phyloP scores from a whole-genome alignment of 2,888 invertebrate species.

The Epistrophe grossulariae region DNA sequence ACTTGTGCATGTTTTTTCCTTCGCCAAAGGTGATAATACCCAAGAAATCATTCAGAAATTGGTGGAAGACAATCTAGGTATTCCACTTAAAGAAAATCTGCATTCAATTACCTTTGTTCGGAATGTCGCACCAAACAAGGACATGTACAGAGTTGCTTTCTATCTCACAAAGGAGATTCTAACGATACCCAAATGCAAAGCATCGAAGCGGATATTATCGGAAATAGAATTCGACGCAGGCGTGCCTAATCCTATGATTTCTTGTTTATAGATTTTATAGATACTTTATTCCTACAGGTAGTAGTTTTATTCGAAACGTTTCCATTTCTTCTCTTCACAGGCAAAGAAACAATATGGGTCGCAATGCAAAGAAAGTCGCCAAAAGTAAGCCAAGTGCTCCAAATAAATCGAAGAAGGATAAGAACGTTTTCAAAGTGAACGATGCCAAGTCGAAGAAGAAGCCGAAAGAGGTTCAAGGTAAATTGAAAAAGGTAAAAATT shows the following conservation, averaged over 20 bases:
- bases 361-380: conserved; percentile 76
- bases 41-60: conserved; percentile 86
- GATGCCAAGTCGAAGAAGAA: conserved; percentile 81
- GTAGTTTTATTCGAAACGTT: conserved; percentile 20
- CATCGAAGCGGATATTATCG: conserved; percentile 59
- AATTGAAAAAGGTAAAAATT: conserved; percentile 81
- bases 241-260: conserved; percentile 56
- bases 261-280: conserved; percentile 51
- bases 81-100: conserved; percentile 85
- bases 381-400: conserved; percentile 76
- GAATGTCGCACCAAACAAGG: conserved; percentile 97
- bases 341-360: conserved; percentile 79
- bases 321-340: conserved; percentile 31
- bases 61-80: conserved; percentile 87
- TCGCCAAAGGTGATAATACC: conserved; percentile 88
- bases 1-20: conserved; percentile 94
- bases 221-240: conserved; percentile 10
- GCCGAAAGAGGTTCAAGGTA: conserved; percentile 83
- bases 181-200: conserved; percentile 72
- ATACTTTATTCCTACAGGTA: not conserved
- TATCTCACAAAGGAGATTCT: conserved; percentile 87
- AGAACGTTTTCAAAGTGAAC: conserved; percentile 82
- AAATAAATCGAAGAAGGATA: conserved; percentile 81
- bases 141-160: conserved; percentile 97
- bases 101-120: conserved; percentile 90